Conservation (phyloP, 2,888 invertebrate genomes). For the Leptura quadrifasciata region DNA sequence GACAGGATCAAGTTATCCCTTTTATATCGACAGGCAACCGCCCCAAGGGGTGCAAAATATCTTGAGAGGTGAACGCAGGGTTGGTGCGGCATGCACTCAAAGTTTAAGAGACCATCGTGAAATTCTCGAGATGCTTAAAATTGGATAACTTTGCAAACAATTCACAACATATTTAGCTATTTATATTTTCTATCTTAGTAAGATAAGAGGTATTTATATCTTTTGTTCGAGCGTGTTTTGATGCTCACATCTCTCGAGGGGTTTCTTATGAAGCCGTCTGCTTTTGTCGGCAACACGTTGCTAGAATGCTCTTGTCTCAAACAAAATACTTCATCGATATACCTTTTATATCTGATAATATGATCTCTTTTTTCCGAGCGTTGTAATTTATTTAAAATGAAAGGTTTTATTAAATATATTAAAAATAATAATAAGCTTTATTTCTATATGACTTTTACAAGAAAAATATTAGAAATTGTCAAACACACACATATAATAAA, state of each 20-base stretch:
- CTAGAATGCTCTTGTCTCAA: background rate
- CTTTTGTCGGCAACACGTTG: conserved; percentile 28
- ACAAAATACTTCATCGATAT: conserved; percentile 18
- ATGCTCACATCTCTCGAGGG: conserved; percentile 21
- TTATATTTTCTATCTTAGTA: conserved; percentile 30
- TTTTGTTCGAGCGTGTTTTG: conserved; percentile 12
- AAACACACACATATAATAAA: no score
- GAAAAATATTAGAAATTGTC: no score
- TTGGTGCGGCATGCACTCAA: conserved; percentile 12
- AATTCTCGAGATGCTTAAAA: conserved; percentile 35
- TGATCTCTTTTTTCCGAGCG: background rate
- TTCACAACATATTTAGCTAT: conserved; percentile 38
- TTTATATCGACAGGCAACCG: background rate
- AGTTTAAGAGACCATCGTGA: conserved; percentile 28
- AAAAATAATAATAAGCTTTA: no score
- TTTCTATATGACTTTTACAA: no score
- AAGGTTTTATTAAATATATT: no score
- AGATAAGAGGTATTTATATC: conserved; percentile 22
- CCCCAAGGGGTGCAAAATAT: conserved; percentile 22
- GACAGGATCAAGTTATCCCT: conserved; percentile 22
- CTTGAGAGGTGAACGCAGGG: conserved; percentile 14
- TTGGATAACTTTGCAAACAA: conserved; percentile 34
- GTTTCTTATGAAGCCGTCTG: conserved; percentile 9
- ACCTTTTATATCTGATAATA: background rate
- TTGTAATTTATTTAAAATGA: no score